These are phyloP conservation scores for Mycetomoellerius zeteki DNA, from an alignment of 1,140 invertebrate species.

Conservation along the genomic window DNA sequence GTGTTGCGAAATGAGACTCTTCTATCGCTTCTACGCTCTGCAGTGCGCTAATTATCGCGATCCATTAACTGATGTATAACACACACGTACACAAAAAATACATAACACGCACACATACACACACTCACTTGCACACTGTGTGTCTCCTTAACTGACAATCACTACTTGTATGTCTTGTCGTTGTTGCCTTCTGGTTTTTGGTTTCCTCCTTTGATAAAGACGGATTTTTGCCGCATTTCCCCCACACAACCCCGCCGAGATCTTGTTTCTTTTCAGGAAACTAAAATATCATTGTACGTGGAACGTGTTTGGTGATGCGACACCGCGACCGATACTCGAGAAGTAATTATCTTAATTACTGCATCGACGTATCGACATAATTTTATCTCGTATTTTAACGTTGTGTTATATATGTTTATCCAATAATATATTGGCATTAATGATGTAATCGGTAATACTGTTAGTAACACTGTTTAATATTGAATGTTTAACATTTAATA, in stretches of 20 bases:
- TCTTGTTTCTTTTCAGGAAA: conserved; percentile 81
- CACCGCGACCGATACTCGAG: background rate
- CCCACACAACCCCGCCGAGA: conserved; percentile 53
- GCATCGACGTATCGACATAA: background rate
- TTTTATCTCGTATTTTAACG: background rate
- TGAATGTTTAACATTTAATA: conserved; percentile 4
- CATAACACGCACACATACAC: background rate
- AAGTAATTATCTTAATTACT: conserved; percentile 25
- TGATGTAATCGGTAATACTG: background rate
- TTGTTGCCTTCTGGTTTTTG: conserved; percentile 72
- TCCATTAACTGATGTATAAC: conserved; percentile 53
- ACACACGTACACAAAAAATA: conserved; percentile 8
- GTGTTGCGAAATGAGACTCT: conserved; percentile 54
- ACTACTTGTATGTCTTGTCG: conserved; percentile 59
- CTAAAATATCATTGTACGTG: conserved; percentile 75
- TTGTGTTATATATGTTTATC: background rate
- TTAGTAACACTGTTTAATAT: conserved; percentile 2
- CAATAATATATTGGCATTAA: background rate
- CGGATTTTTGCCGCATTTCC: conserved; percentile 80
- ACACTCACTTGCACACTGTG: conserved; percentile 4
- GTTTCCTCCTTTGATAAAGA: conserved; percentile 79
- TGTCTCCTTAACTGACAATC: conserved; percentile 47
- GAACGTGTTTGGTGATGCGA: conserved; percentile 85
- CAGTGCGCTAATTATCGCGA: conserved; percentile 62
- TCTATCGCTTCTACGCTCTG: conserved; percentile 70